phyloP scores from a whole-genome alignment of 2,797 vertebrate genomes.

The Florisuga fusca region DNA sequence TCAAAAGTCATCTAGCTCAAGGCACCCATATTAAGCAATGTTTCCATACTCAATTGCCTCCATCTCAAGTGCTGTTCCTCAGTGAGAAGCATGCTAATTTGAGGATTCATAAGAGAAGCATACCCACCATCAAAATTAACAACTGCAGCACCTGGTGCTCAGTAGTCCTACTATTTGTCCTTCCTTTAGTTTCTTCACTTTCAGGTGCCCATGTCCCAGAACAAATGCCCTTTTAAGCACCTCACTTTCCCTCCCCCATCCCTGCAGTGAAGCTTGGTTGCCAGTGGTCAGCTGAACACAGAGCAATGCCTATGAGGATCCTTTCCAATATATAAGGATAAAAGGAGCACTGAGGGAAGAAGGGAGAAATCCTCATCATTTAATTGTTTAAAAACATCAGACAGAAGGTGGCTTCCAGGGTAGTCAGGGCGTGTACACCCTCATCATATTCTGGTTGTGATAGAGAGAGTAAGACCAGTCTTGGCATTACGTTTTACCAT shows the following conservation, averaged over 20 bases:
- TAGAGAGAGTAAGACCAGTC: neutral
- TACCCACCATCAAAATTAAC: neutral
- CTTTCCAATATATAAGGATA: neutral
- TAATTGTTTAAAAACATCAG: neutral
- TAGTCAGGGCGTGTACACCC: neutral
- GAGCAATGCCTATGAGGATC: neutral
- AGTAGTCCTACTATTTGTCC: neutral
- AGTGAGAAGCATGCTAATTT: neutral
- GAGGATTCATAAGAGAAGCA: neutral
- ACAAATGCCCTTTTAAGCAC: neutral
- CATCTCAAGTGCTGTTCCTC: neutral
- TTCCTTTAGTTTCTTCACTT: neutral
- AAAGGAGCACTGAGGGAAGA: neutral
- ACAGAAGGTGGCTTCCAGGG: neutral
- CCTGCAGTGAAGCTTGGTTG: rapidly evolving
- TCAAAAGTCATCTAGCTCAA: neutral
- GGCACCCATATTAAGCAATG: neutral
- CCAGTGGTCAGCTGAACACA: neutral
- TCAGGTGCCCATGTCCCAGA: neutral
- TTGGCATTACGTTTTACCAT: neutral
- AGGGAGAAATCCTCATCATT: neutral
- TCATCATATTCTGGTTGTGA: neutral
- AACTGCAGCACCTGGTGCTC: neutral
- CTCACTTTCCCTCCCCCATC: rapidly evolving
- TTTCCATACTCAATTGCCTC: neutral